Evolutionary conservation across 2,888 invertebrate species (phyloP).

Genomic region (Tigriopus californicus): DNA sequence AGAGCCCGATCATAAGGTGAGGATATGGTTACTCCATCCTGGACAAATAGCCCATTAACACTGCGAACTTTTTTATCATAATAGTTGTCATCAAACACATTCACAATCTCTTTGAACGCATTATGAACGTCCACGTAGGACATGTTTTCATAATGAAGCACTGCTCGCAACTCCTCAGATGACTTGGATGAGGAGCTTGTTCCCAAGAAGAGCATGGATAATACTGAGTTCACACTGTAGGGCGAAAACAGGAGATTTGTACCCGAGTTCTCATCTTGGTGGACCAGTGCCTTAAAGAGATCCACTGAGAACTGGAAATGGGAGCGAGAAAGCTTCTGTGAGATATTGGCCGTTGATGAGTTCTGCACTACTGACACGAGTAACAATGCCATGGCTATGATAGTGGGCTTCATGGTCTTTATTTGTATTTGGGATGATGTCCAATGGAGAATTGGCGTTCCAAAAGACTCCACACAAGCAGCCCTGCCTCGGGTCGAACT

Average conservation of each 20-base stretch:
- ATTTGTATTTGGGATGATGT: too few relatives aligned
- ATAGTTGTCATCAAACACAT: conserved; percentile 18
- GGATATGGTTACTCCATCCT: conserved; percentile 20
- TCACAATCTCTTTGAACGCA: conserved; percentile 21
- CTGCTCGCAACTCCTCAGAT: conserved; percentile 21
- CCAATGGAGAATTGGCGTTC: too few relatives aligned
- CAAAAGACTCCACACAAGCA: too few relatives aligned
- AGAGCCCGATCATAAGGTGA: conserved; percentile 21
- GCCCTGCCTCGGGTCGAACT: too few relatives aligned
- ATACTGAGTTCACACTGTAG: conserved; percentile 22
- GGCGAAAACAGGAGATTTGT: conserved; percentile 17
- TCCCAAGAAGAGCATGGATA: conserved; percentile 24
- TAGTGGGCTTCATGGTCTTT: too few relatives aligned
- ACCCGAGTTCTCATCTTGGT: conserved; percentile 18
- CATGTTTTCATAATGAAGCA: conserved; percentile 22
- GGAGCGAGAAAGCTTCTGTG: conserved; percentile 21
- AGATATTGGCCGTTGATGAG: too few relatives aligned
- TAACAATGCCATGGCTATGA: too few relatives aligned
- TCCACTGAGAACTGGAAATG: conserved; percentile 24
- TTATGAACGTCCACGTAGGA: conserved; percentile 21
- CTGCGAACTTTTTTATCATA: conserved; percentile 18
- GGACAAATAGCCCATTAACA: conserved; percentile 19
- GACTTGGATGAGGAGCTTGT: conserved; percentile 22
- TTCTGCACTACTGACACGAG: too few relatives aligned
- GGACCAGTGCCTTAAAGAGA: conserved; percentile 21